Percentiles rank a stretch among this genome's conserved stretches.
Conservation (phyloP, 2,113 vertebrate genomes). For the Crypturellus undulatus region DNA sequence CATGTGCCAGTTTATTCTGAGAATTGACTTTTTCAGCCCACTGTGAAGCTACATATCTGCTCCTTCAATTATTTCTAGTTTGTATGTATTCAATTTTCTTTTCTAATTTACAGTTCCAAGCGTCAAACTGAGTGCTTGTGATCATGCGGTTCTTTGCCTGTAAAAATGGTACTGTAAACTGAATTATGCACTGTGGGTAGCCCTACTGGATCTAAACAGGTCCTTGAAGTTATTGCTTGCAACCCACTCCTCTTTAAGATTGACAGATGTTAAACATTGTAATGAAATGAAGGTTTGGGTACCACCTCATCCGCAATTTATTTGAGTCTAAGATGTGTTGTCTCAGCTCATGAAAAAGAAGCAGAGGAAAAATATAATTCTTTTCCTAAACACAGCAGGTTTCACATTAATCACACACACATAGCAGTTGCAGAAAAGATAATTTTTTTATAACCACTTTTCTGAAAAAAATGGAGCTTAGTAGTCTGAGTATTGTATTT, state of each 20-base stretch:
- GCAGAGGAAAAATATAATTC: fast-evolving
- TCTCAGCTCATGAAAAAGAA: not conserved
- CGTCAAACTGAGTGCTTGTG: not conserved
- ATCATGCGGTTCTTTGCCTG: not conserved
- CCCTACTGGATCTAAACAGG: not conserved
- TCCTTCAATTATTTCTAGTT: slow-evolving; percentile 24
- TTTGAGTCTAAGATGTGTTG: not conserved
- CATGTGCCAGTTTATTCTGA: not conserved
- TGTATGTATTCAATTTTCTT: slow-evolving; percentile 18
- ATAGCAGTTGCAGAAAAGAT: not conserved
- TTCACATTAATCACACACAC: not conserved
- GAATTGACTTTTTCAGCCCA: slow-evolving; percentile 13
- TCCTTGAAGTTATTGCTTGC: not conserved
- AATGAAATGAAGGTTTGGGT: not conserved
- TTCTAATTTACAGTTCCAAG: slow-evolving; percentile 18
- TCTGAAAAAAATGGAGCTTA: not conserved
- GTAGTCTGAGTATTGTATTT: not conserved
- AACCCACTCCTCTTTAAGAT: not conserved
- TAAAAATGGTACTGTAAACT: not conserved
- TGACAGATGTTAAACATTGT: not conserved
- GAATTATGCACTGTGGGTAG: not conserved
- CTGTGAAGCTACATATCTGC: not conserved
- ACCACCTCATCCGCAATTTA: not conserved
- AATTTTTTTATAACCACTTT: not conserved
- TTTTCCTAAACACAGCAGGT: not conserved